Evolutionary conservation across 2,888 invertebrate species (phyloP), one percentile per base, ranked within the genome.

Genomic region (Xestia sexstrigata): DNA sequence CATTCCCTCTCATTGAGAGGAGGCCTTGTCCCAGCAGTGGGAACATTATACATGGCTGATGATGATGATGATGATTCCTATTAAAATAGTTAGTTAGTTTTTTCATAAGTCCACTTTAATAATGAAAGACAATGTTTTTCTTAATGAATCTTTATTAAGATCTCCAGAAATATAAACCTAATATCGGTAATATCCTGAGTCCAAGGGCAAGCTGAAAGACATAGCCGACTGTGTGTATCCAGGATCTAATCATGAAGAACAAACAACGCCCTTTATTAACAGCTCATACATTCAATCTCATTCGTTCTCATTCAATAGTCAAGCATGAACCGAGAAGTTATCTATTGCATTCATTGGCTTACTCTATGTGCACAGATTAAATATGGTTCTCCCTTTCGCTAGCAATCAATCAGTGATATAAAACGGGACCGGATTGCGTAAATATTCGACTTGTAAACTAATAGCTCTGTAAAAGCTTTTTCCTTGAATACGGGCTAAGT

Each of bases 201-300:
- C 74, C 35, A 70, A 78, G 60, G 30, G n/a, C 69, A 73, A 52
- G 52, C 67, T 35, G 39, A 35, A 63, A 83, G 26, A 76, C 58
- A 80, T 69, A 70, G 70, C 45, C 30, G 30, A 52, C 6, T 77
- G 71, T 78, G 72, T 81, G 87, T 84, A 87, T 84, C 87, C 87
- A 88, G 88, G 86, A 89, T 90, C 89, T 91, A 93, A 93, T 94
- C 92, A 92, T 84, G 79, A 87, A 86, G 80, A 77, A 89, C 83
- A 93, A 92, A 93, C 90, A 93, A 68, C 85, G 87, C 81, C 82
- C 84, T 85, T 75, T 83, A 88, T 88, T 90, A 86, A 87, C 88
- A 82, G 74, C n/a, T 52, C 75, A 74, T 81, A 71, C 81, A 87
- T 88, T 89, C 85, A 84, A 88, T 84, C 78, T 70, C 82, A 86